Evolutionary conservation across 1,140 invertebrate genomes (phyloP), one percentile per base, ranked within the genome.

Genomic region (Lerema accius): DNA sequence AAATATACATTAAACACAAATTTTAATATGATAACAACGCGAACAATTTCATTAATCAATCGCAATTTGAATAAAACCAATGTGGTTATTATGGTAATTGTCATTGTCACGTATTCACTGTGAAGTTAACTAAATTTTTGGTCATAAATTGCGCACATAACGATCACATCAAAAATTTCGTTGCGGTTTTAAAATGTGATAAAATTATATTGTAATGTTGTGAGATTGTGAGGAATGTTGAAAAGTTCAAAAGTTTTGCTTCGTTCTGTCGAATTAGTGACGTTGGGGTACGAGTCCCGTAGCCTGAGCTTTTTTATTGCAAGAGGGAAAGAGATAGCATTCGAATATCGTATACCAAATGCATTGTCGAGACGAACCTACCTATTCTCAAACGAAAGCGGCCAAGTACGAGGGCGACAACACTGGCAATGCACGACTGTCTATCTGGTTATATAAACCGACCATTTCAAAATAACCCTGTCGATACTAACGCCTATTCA

Each of bases 401-500:
- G 79, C 78, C 73, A 76, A 77, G 82, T 78, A 71, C 68, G 77
- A 80, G 81, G 83, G 81, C 83, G 83, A 85, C 80, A 80, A 69
- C 76, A 78, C 84, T 70, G 74, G 83, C 86, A 89, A 89, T 89
- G 85, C 86, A 89, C 78, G 77, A 78, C 68, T 77, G 73, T 78
- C 78, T 79, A 81, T 81, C 86, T 88, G 84, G 86, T 89, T 89
- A 80, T 89, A 69, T 73, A 76, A 89, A 53, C 69, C 83, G 61
- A 56, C 78, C 26, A 46, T 46, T 39, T 77, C 59, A 50, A 51
- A 64, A 55, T 45, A 35, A 42, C 14, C 53, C 11, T 40, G 39
- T 6, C 32, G 14, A 43, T 32, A 39, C 14, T 39, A 42, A 40
- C 14, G 60, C 43, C 19, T 11, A 37, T 43, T 9, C 26, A 15